phyloP scores from a whole-genome alignment of 2,888 invertebrate genomes.

The Gortyna flavago region DNA sequence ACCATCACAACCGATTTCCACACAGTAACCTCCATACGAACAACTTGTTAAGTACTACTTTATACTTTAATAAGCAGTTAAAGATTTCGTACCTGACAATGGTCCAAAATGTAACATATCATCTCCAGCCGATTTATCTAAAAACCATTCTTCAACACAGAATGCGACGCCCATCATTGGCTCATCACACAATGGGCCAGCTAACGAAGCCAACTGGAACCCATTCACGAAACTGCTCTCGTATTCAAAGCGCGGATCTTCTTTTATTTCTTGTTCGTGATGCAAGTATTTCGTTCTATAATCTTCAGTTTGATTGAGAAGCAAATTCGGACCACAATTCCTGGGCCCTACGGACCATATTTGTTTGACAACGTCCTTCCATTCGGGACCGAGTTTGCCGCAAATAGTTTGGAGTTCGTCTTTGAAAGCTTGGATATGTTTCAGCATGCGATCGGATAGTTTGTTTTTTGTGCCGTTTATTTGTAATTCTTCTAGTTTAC shows the following conservation, averaged over 20 bases:
- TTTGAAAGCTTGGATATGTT: constrained; percentile 87
- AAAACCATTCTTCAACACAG: constrained; percentile 95
- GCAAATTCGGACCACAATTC: constrained; percentile 96
- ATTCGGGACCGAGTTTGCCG: constrained; percentile 88
- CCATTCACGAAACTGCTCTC: constrained; percentile 96
- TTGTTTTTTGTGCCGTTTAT: constrained; percentile 77
- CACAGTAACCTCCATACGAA: not conserved
- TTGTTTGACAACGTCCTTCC: constrained; percentile 90
- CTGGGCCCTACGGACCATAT: constrained; percentile 98
- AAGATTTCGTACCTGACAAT: constrained; percentile 85
- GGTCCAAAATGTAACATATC: constrained; percentile 87
- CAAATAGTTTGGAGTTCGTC: constrained; percentile 91
- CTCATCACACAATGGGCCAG: constrained; percentile 99
- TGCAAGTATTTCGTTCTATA: constrained; percentile 88
- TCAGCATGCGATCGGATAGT: constrained; percentile 84
- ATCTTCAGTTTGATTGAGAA: constrained; percentile 94
- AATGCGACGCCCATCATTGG: constrained; percentile 99
- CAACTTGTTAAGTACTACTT: not conserved
- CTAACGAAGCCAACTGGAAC: constrained; percentile 95
- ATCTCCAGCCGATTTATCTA: constrained; percentile 85
- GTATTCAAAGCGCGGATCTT: constrained; percentile 91
- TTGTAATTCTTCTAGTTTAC: constrained; percentile 76
- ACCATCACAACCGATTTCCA: not conserved
- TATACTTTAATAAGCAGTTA: not conserved
- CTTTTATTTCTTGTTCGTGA: constrained; percentile 80